phyloP scores from a whole-genome alignment of 2,113 vertebrate species.

The Coryphaenoides rupestris region DNA sequence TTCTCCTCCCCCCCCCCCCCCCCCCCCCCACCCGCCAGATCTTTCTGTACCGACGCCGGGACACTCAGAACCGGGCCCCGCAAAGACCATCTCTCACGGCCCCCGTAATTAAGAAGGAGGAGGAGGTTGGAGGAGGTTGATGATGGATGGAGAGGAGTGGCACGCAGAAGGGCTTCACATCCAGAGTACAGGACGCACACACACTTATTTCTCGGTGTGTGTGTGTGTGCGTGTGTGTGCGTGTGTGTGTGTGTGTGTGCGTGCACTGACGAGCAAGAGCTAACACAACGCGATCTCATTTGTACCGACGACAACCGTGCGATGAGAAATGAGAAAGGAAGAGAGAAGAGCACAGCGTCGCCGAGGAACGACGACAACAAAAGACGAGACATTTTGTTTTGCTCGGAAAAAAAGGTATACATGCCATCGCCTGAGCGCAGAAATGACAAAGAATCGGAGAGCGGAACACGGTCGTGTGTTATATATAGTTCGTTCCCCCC shows the following conservation, averaged over 20 bases:
- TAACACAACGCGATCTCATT: not conserved
- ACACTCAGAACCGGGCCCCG: not conserved
- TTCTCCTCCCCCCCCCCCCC: too few relatives aligned
- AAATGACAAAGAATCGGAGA: not conserved
- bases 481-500: too few relatives aligned
- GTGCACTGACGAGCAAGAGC: not conserved
- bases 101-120: not conserved
- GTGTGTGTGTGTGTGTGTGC: too few relatives aligned
- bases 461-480: not conserved
- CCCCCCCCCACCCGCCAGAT: not conserved
- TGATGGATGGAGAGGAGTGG: not conserved
- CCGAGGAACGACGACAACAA: too few relatives aligned
- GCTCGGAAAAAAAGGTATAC: not conserved
- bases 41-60: not conserved
- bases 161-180: not conserved
- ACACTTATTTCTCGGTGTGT: not conserved
- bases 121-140: not conserved
- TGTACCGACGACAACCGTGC: not conserved
- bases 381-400: too few relatives aligned
- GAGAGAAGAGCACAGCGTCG: not conserved
- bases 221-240: too few relatives aligned
- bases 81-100: not conserved
- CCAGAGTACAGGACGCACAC: conserved; percentile 4
- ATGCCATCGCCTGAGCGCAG: not conserved
- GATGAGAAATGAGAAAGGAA: conserved; percentile 5